A percentile compares a stretch with the other conserved stretches of the same genome.
Conservation (phyloP, 2,888 invertebrate species). For the Blastobasis adustella region DNA sequence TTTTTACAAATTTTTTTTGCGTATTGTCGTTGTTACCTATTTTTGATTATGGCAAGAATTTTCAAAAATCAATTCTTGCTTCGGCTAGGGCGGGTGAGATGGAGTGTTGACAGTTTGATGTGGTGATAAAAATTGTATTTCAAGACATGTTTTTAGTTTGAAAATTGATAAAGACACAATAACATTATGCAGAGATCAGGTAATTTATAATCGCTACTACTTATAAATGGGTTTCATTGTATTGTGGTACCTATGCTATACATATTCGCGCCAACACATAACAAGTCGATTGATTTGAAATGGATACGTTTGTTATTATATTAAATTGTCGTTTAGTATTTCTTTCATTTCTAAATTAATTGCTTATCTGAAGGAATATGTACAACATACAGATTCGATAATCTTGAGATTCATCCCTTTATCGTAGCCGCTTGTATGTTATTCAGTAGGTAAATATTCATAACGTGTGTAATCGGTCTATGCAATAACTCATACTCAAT, state of each 20-base stretch:
- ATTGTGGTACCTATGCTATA: background rate
- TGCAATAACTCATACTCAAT: too few species aligned
- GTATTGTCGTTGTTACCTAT: slow-evolving; percentile 1
- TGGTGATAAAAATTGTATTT: slow-evolving; percentile 47
- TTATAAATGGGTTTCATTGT: too few species aligned
- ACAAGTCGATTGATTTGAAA: too few species aligned
- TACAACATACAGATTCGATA: too few species aligned
- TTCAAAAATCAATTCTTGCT: slow-evolving; percentile 44
- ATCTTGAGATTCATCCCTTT: too few species aligned
- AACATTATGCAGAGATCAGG: slow-evolving; percentile 69
- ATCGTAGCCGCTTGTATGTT: too few species aligned
- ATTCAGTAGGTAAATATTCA: too few species aligned
- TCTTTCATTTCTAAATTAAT: too few species aligned
- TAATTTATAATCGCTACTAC: slow-evolving; percentile 21
- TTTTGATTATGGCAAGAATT: slow-evolving; percentile 34
- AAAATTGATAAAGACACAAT: slow-evolving; percentile 37
- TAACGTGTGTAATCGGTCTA: too few species aligned
- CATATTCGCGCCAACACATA: slow-evolving; percentile 30
- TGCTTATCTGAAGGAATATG: too few species aligned
- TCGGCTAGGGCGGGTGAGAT: slow-evolving; percentile 52
- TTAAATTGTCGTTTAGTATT: too few species aligned
- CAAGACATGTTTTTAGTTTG: slow-evolving; percentile 62
- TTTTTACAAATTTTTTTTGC: background rate
- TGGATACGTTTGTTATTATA: too few species aligned
- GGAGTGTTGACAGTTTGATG: slow-evolving; percentile 56